Evolutionary conservation across 92 coral and sea anemone species (phyloP), one percentile per base, ranked within the genome.

Genomic region (Zoanthus solanderi): DNA sequence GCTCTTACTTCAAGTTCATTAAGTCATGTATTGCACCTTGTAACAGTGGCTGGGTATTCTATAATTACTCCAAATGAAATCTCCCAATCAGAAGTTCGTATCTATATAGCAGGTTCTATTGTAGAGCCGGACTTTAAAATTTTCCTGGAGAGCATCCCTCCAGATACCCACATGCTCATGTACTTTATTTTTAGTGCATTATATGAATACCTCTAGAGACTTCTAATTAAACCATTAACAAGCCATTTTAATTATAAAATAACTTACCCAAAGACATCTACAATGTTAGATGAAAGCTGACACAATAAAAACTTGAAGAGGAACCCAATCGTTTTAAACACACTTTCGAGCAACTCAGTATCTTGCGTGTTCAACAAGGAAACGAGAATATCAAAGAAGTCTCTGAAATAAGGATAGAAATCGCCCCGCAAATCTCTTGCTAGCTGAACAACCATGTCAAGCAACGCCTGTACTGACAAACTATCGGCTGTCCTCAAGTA

Each of bases 301-400:
- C 95, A 83, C 98, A 98, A 95, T 53, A 95, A 89, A 84, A 92
- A 95, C 92, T 97, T 97, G 75, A 97, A 97, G 34, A 97, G 84
- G 65, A 92, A 95, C 2, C 97, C 94, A 32, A 97, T 87, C 60
- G 97, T 83, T 67, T 94, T 89, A 87, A 97, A 97, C 56, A 93
- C 92, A 50, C 86, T 90, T 75, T 97, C 99, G 65, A 97, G 84
- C 17, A 91, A 72, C 53, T 89, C 89, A 46, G 94, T 91, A 71
- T 97, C 94, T 86, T 93, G 93, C 72, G 95, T 89, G 87, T 89
- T 88, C 76, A 97, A 82, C 29, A 95, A 84, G 2, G 86, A 57
- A 31, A 93, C 89, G 32, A 97, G 90, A 42, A 92, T 86, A 30
- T 84, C 71, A 72, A 97, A 93, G 83, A 97, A 95, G 53, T 93